These are phyloP conservation scores for Antrozous pallidus DNA, from an alignment of 2,797 vertebrate genomes.

Conservation along the genomic window DNA sequence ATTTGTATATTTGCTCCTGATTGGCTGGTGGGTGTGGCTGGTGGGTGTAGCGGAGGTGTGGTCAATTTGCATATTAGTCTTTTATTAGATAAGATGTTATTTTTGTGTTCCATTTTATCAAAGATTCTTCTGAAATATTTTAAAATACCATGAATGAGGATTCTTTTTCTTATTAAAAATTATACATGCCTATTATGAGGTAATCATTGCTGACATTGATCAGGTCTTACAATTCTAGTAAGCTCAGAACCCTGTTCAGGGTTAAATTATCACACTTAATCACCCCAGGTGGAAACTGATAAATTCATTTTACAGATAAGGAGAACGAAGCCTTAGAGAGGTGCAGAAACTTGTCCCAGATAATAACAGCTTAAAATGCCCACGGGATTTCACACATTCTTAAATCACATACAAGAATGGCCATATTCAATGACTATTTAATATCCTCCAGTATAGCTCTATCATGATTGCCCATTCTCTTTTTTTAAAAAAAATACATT, in stretches of 20 bases:
- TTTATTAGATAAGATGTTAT: not conserved
- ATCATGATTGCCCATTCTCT: not conserved
- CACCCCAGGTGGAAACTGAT: not conserved
- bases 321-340: not conserved
- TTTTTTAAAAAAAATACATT: no score
- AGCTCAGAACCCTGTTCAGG: not conserved
- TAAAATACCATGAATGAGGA: not conserved
- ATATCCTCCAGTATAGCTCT: not conserved
- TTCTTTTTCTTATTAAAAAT: not conserved
- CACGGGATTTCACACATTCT: not conserved
- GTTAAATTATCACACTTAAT: not conserved
- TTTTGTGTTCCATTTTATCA: not conserved
- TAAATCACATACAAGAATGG: not conserved
- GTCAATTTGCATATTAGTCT: no score
- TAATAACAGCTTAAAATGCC: not conserved
- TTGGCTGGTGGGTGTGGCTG: no score
- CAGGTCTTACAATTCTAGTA: not conserved
- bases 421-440: not conserved
- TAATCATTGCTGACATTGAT: not conserved
- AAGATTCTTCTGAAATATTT: slow-evolving; percentile 22
- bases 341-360: not conserved
- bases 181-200: not conserved
- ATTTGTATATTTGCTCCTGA: no score
- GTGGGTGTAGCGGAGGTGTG: no score
- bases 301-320: not conserved